Conservation (phyloP, 2,888 invertebrate genomes). For the Pterobdella sp. region DNA sequence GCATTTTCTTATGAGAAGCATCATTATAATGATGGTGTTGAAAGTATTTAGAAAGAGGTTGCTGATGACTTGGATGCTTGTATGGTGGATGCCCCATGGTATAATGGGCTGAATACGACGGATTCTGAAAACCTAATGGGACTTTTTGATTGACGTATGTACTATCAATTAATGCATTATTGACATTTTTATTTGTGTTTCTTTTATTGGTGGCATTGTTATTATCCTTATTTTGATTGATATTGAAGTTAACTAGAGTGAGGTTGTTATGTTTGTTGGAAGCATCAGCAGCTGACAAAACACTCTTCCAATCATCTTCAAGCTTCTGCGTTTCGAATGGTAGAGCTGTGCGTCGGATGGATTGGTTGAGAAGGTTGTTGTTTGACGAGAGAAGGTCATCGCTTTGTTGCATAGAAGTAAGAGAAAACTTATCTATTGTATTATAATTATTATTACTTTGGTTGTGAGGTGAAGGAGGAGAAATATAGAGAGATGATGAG, state of each 20-base stretch:
- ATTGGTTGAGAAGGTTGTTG: slow-evolving; percentile 6
- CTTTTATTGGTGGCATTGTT: neutral
- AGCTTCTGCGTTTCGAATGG: neutral
- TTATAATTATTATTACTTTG: too few species aligned
- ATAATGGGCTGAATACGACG: neutral
- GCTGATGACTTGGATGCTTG: neutral
- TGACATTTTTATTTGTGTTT: neutral
- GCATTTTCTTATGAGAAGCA: neutral
- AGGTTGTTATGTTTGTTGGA: slow-evolving; percentile 6
- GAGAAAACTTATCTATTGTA: too few species aligned
- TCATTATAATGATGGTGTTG: neutral
- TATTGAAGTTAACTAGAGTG: slow-evolving; percentile 1
- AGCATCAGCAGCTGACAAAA: neutral
- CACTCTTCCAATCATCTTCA: neutral
- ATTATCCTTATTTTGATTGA: neutral
- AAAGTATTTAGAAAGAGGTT: neutral
- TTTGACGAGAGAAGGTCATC: neutral
- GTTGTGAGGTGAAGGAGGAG: too few species aligned
- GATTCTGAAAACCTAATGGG: neutral
- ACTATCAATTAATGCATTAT: neutral
- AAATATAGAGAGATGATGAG: neutral
- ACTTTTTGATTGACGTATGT: neutral
- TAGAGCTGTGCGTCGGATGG: slow-evolving; percentile 4
- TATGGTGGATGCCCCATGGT: neutral
- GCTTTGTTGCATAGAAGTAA: neutral